A percentile compares a stretch with the other conserved stretches of the same genome.
phyloP scores from a whole-genome alignment of 2,113 vertebrate genomes.

The Macheiramphus alcinus region DNA sequence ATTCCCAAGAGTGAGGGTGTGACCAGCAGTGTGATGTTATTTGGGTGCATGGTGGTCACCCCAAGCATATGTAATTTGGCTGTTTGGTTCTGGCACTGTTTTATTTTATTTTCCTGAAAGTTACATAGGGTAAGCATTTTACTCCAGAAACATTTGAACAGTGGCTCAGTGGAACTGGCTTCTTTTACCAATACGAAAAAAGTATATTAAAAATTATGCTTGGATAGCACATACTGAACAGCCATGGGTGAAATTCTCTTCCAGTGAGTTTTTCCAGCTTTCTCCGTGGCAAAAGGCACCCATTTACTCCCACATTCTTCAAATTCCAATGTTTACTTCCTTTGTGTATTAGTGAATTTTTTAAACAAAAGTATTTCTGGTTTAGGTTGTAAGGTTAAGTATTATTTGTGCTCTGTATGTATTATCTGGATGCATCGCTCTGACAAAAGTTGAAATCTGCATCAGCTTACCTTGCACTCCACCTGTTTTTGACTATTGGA shows the following conservation, averaged over 20 bases:
- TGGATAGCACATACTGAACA: neutral
- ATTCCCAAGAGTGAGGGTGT: neutral
- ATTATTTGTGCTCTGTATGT: neutral
- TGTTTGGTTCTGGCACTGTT: neutral
- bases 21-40: neutral
- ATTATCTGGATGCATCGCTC: neutral
- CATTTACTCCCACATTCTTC: neutral
- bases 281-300: neutral
- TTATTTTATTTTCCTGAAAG: neutral
- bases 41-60: neutral
- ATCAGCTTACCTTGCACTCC: neutral
- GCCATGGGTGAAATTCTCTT: neutral
- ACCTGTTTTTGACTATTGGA: neutral
- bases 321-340: neutral
- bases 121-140: neutral
- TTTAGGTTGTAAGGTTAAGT: neutral
- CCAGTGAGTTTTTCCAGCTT: neutral
- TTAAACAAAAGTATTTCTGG: neutral
- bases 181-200: neutral
- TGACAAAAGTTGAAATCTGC: neutral
- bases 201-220: neutral
- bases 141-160: neutral
- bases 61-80: fast-evolving
- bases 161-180: neutral
- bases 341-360: neutral